phyloP scores from a whole-genome alignment of 2,113 vertebrate genomes.

The Calidris pygmaea region DNA sequence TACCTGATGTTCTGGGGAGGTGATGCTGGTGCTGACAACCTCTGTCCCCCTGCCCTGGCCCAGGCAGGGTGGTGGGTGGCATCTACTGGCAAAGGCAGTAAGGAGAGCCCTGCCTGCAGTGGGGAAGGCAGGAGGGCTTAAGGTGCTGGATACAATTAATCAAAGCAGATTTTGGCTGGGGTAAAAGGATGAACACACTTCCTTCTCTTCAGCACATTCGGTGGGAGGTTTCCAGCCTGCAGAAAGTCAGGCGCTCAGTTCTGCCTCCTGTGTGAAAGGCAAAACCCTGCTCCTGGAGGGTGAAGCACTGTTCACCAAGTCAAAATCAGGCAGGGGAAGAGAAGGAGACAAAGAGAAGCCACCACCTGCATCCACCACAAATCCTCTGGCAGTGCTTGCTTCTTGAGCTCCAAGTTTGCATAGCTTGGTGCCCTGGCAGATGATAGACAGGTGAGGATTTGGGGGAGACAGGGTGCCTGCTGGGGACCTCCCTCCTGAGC shows the following conservation, averaged over 20 bases:
- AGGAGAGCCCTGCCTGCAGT: neutral
- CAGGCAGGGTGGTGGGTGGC: neutral
- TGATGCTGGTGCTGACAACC: neutral
- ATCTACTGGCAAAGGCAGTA: neutral
- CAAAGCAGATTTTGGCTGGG: neutral
- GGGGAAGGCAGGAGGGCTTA: neutral
- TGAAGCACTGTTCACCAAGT: neutral
- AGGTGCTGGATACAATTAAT: neutral
- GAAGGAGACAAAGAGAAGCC: neutral
- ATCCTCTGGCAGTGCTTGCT: neutral
- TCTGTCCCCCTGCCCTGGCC: neutral
- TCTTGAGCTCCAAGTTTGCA: neutral
- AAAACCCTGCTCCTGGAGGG: rapidly evolving
- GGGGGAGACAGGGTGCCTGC: neutral
- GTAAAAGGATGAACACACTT: neutral
- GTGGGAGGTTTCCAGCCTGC: neutral
- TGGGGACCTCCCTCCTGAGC: neutral
- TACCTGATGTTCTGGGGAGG: neutral
- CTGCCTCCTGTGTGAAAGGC: neutral
- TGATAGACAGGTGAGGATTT: neutral
- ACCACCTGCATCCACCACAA: neutral
- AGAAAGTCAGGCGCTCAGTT: neutral
- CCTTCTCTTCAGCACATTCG: neutral
- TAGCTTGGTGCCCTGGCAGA: neutral
- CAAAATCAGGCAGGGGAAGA: neutral